A percentile compares a stretch with the other conserved stretches of the same genome.
phyloP scores from a whole-genome alignment of 2,113 vertebrate species.

The Macrotus californicus region DNA sequence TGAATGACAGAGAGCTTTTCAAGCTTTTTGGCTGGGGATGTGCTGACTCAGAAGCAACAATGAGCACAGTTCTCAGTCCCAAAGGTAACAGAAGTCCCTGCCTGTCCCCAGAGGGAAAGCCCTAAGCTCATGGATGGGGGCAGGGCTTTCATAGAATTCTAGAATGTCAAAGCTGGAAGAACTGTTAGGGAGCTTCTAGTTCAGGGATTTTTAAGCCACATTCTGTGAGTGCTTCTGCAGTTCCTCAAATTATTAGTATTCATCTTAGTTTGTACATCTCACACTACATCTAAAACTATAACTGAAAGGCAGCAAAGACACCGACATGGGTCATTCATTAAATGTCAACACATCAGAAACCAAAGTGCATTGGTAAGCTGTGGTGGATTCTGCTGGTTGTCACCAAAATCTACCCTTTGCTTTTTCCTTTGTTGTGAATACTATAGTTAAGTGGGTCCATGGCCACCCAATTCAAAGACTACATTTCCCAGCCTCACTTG shows the following conservation, averaged over 20 bases:
- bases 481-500: background rate
- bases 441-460: background rate
- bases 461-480: background rate
- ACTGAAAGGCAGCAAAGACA: background rate
- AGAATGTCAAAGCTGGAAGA: background rate
- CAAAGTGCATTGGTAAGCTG: background rate
- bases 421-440: background rate
- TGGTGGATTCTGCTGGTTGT: background rate
- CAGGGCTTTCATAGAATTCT: background rate
- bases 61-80: background rate
- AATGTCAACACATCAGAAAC: background rate
- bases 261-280: background rate
- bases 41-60: slow-evolving; percentile 5
- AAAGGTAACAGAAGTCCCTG: background rate
- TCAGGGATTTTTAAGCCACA: background rate
- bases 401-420: background rate
- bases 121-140: background rate
- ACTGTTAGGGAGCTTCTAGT: background rate
- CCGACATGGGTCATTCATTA: background rate
- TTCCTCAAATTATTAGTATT: background rate
- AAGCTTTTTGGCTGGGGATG: background rate
- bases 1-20: slow-evolving; percentile 38
- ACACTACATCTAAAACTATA: background rate
- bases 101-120: background rate
- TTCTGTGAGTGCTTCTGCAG: background rate